phyloP scores from a whole-genome alignment of 2,888 invertebrate genomes.

The Crossocerus cetratus region DNA sequence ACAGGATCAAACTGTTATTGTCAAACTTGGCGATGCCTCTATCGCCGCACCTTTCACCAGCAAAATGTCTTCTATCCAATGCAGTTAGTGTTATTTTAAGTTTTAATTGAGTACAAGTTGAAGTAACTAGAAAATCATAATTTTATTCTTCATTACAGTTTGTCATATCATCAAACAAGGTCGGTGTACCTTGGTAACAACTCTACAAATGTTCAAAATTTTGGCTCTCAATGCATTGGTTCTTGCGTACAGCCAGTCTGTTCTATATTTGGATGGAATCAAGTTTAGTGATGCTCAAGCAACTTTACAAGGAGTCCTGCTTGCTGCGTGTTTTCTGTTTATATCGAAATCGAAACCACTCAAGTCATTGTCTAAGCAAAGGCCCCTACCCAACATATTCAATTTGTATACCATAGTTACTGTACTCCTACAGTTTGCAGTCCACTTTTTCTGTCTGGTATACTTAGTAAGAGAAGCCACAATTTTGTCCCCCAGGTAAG shows the following conservation, averaged over 20 bases:
- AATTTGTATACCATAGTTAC: constrained; percentile 98
- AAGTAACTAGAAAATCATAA: neutral
- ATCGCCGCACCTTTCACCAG: constrained; percentile 99
- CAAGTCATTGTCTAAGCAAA: constrained; percentile 92
- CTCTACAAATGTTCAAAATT: constrained; percentile 99
- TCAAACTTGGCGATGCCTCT: constrained; percentile 98
- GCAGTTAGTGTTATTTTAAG: constrained; percentile 83
- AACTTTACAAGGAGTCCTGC: constrained; percentile 95
- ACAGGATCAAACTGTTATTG: constrained; percentile 90
- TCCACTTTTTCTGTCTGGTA: constrained; percentile 94
- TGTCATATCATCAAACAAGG: constrained; percentile 99
- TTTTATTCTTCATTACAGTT: constrained; percentile 80
- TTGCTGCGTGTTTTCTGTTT: constrained; percentile 98
- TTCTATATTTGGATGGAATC: constrained; percentile 97
- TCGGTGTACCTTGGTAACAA: constrained; percentile 98
- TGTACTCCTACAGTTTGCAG: constrained; percentile 94
- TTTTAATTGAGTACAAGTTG: no score
- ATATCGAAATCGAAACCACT: constrained; percentile 99
- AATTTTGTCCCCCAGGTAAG: constrained; percentile 83
- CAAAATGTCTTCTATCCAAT: constrained; percentile 95
- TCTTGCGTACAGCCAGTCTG: constrained; percentile 98
- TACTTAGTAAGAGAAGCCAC: constrained; percentile 92
- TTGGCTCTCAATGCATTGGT: constrained; percentile 98
- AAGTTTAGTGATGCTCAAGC: constrained; percentile 99
- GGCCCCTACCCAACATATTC: constrained; percentile 98